phyloP scores from a whole-genome alignment of 2,888 invertebrate genomes.

The Drosophila merina region DNA sequence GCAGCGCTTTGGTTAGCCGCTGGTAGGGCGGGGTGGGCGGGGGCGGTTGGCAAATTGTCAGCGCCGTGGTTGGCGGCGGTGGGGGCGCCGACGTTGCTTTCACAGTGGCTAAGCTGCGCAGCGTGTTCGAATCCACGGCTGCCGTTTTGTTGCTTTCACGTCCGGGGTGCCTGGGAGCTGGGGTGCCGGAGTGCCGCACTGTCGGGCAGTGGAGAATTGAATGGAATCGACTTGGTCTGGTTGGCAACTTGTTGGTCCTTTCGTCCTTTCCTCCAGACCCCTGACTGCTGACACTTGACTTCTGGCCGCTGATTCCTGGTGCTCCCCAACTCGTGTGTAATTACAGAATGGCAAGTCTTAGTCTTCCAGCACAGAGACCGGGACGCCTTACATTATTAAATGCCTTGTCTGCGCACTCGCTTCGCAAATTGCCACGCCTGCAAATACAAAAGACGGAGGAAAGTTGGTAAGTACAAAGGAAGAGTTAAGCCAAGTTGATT shows the following conservation, averaged over 20 bases:
- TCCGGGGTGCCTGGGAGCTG: conserved; percentile 31
- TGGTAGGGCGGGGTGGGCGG: conserved; percentile 85
- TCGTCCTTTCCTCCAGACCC: conserved; percentile 11
- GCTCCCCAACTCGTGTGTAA: conserved; percentile 30
- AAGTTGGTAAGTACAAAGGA: conserved; percentile 33
- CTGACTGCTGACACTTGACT: conserved; percentile 1
- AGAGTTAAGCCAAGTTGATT: conserved; percentile 34
- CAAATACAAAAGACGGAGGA: conserved; percentile 4
- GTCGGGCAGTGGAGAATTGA: conserved; percentile 2
- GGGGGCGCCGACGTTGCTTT: conserved; percentile 55
- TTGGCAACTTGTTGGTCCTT: conserved; percentile 52
- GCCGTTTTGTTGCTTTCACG: conserved; percentile 78
- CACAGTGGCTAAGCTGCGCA: conserved; percentile 80
- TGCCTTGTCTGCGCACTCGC: conserved; percentile 14
- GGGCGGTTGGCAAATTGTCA: conserved; percentile 78
- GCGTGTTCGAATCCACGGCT: conserved; percentile 84
- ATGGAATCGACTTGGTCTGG: conserved; percentile 11
- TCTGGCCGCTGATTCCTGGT: neutral
- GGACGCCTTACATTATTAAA: conserved; percentile 65
- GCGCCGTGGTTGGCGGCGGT: conserved; percentile 56
- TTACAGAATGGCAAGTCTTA: conserved; percentile 41
- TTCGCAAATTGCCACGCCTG: conserved; percentile 26
- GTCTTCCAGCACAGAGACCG: conserved; percentile 10
- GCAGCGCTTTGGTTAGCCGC: conserved; percentile 85
- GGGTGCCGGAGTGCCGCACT: neutral